phyloP scores from a whole-genome alignment of 2,797 vertebrate species.

The Chloroceryle amazona region DNA sequence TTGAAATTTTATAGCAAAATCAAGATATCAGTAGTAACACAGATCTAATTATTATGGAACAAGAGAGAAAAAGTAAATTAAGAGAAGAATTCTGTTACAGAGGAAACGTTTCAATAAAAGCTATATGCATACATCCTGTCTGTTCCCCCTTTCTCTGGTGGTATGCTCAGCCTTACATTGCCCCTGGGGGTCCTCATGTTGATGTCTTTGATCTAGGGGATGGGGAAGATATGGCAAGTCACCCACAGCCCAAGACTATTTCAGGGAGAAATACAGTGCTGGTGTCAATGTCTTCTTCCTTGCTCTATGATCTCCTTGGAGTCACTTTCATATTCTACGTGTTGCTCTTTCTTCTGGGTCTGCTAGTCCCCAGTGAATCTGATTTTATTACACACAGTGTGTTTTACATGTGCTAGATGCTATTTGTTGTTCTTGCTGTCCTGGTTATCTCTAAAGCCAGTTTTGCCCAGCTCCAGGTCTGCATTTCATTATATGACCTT shows the following conservation, averaged over 20 bases:
- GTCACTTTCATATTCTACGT: neutral
- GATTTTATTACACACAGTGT: neutral
- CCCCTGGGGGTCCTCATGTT: neutral
- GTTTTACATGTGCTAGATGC: neutral
- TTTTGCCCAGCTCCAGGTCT: neutral
- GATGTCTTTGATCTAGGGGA: neutral
- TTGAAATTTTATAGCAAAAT: neutral
- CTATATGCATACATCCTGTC: accelerated
- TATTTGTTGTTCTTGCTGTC: neutral
- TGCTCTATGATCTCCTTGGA: no score
- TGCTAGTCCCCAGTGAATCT: neutral
- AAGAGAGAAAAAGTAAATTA: neutral
- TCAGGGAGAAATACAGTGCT: neutral
- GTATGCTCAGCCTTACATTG: neutral
- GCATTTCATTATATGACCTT: neutral
- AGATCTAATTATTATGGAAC: neutral
- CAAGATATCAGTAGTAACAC: neutral
- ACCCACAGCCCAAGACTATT: neutral
- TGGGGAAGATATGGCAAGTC: neutral
- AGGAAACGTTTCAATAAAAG: neutral
- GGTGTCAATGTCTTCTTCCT: neutral
- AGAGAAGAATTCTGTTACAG: neutral
- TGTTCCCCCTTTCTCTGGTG: neutral
- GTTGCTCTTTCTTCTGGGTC: neutral
- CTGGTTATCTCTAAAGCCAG: neutral